phyloP scores from a whole-genome alignment of 1,140 invertebrate genomes.

The Steinernema khuongi region DNA sequence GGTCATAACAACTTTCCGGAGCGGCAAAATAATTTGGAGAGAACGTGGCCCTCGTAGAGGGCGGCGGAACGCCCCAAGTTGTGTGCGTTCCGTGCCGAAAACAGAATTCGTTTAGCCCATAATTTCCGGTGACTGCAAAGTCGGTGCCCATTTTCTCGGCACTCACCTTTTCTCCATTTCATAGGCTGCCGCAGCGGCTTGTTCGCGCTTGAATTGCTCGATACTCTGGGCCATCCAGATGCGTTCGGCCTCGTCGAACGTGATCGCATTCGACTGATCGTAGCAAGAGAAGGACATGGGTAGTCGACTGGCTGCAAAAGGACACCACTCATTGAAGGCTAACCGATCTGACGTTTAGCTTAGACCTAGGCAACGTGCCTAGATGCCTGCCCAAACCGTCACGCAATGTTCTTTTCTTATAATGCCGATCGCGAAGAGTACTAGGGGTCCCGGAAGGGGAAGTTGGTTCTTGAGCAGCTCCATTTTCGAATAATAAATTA shows the following conservation, averaged over 20 bases:
- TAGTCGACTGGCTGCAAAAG: background rate
- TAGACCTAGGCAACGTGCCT: too few relatives aligned
- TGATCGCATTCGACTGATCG: background rate
- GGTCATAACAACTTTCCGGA: background rate
- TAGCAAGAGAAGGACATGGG: conserved; percentile 8
- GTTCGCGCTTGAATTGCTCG: background rate
- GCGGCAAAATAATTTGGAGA: background rate
- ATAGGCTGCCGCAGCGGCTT: background rate
- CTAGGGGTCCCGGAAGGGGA: too few relatives aligned
- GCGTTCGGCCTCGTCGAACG: conserved; percentile 1
- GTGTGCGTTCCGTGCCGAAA: background rate
- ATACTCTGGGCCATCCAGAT: conserved; percentile 4
- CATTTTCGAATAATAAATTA: too few relatives aligned
- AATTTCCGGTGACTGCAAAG: background rate
- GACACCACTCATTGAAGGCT: background rate
- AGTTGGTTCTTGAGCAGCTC: too few relatives aligned
- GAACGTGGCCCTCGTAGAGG: background rate
- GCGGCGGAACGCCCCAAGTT: conserved; percentile 1
- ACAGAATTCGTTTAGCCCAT: background rate
- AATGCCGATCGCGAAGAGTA: too few relatives aligned
- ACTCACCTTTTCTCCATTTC: conserved; percentile 9
- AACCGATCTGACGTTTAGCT: too few relatives aligned
- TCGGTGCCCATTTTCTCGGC: background rate
- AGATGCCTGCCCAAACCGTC: too few relatives aligned
- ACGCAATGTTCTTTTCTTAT: too few relatives aligned